phyloP scores from a whole-genome alignment of 2,888 invertebrate species.

The Eulithis testata region DNA sequence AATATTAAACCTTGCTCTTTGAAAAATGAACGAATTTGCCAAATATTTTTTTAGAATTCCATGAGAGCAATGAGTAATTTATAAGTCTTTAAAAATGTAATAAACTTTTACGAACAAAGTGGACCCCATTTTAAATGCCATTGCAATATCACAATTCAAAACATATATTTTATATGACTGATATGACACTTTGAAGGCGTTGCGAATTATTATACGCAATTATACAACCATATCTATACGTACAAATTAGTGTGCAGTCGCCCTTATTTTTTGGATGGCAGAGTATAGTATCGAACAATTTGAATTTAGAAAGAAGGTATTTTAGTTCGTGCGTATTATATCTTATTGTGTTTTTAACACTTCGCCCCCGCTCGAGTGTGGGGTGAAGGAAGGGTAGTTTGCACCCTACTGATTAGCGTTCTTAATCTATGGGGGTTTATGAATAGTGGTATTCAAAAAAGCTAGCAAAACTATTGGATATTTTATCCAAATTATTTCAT shows the following conservation, averaged over 20 bases:
- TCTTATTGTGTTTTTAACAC: constrained; percentile 83
- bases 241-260: background rate
- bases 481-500: too few species aligned
- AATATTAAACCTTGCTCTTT: too few species aligned
- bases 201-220: constrained; percentile 61
- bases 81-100: constrained; percentile 52
- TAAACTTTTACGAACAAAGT: constrained; percentile 56
- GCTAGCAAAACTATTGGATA: constrained; percentile 14
- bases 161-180: constrained; percentile 82
- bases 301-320: constrained; percentile 23
- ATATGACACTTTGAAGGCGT: constrained; percentile 84
- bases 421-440: constrained; percentile 77
- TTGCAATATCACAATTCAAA: constrained; percentile 67
- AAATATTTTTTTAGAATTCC: constrained; percentile 1
- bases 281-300: constrained; percentile 37
- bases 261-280: constrained; percentile 42
- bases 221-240: constrained; percentile 50
- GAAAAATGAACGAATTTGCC: too few species aligned
- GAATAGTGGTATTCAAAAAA: constrained; percentile 56
- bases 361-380: constrained; percentile 67
- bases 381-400: constrained; percentile 71
- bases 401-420: constrained; percentile 82
- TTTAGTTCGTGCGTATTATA: constrained; percentile 60
- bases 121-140: constrained; percentile 60
- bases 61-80: constrained; percentile 48